Base-by-base conservation (phyloP, 1,140 invertebrate genomes). In the Diorhabda carinulata region DNA sequence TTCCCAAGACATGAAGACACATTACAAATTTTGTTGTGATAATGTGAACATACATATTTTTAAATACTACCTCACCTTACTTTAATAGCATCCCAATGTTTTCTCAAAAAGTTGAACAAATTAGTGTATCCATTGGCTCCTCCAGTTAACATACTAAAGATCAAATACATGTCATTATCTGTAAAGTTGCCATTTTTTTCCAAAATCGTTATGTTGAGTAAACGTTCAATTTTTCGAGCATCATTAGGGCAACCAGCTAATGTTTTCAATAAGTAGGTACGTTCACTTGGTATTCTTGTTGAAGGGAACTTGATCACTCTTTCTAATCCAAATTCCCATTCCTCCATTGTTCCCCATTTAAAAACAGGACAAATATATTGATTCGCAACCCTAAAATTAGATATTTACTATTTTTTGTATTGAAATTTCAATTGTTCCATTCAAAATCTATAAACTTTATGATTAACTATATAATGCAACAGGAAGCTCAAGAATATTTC, bases 321-420 rank as follows among this genome's bases (percentile, higher is more conserved):
- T 67, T 92, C 84, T 0, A 93, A 81, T 66, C 90, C 91, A 75
- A 92, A 92, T 71, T 91, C 86, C 90, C 90, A 93, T 80, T 93
- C 90, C 44, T 91, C 86, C 68, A 84, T 82, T 0, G 88, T 87
- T 0, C 91, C 91, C 87, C 89, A 92, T 80, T 89, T 88, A 74
- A 92, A 92, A 2, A 92, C 89, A 4, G 90, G 89, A 67, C 91
- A 92, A 57, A 92, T 86, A 75, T 86, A 91, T 76, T 89, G 87
- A 76, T 89, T 90, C 6, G 87, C 83, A 52, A 91, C 86, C 3
- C 91, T 92, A 72, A 42, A 83, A 79, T 67, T 45, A 63, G 42
- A 25, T 25, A 25, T 25, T 25, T 25, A 25, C 25, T 25, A 25
- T 25, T 25, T 25, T 25, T 25, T 25, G 25, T 25, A 25, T 1